Evolutionary conservation across 2,888 invertebrate species (phyloP).

Genomic region (Lysandra coridon): DNA sequence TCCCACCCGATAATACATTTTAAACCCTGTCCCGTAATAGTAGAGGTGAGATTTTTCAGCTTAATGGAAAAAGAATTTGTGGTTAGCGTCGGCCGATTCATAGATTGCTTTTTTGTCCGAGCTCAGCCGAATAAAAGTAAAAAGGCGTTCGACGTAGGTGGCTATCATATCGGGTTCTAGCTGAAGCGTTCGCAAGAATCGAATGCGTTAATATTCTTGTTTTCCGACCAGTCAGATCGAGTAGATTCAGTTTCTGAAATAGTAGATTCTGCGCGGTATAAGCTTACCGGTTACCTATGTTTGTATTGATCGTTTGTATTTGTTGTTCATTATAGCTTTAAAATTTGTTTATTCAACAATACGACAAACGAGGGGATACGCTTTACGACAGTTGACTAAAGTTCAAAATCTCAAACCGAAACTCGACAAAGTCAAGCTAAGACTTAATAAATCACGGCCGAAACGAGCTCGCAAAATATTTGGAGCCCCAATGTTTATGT

Average conservation of each 20-base stretch:
- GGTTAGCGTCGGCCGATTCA: slow-evolving; percentile 62
- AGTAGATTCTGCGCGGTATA: slow-evolving; percentile 34
- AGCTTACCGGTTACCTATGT: slow-evolving; percentile 32
- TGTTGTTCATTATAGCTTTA: not conserved
- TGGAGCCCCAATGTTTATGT: slow-evolving; percentile 51
- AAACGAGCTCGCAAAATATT: slow-evolving; percentile 27
- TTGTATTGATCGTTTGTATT: slow-evolving; percentile 15
- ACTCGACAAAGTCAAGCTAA: not conserved
- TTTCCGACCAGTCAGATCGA: slow-evolving; percentile 45
- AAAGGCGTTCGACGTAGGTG: slow-evolving; percentile 58
- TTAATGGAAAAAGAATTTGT: slow-evolving; percentile 45
- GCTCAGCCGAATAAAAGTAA: slow-evolving; percentile 64
- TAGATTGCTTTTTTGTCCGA: slow-evolving; percentile 74
- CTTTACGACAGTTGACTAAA: not conserved
- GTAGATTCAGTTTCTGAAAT: slow-evolving; percentile 41
- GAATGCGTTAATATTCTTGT: slow-evolving; percentile 52
- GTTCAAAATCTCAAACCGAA: not conserved
- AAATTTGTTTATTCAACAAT: not conserved
- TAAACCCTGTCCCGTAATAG: slow-evolving; percentile 41
- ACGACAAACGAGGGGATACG: not conserved
- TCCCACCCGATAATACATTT: slow-evolving; percentile 46
- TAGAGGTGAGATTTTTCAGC: slow-evolving; percentile 36
- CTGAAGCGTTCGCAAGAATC: slow-evolving; percentile 55
- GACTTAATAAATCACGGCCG: slow-evolving; percentile 28
- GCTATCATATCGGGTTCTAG: slow-evolving; percentile 61